Percentiles rank a stretch among this genome's conserved stretches.
These are phyloP conservation scores for Neria commutata DNA, from an alignment of 2,888 invertebrate species.

Conservation along the genomic window DNA sequence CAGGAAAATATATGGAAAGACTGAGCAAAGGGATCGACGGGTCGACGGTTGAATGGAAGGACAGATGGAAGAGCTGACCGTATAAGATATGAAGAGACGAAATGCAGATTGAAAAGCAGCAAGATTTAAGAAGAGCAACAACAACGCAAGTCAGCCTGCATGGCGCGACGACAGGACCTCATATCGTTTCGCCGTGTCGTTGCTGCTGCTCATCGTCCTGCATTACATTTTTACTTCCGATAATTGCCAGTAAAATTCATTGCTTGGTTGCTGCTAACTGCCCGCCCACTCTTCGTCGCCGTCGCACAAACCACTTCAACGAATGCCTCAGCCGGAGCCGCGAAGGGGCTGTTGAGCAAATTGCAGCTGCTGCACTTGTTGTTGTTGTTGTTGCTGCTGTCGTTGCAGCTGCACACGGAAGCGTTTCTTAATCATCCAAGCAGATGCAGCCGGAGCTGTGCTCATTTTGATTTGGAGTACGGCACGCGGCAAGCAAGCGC, in stretches of 20 bases:
- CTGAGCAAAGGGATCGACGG: too few species aligned
- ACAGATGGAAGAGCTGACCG: not conserved
- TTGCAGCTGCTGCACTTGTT: not conserved
- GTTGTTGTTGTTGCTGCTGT: not conserved
- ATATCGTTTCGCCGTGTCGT: constrained; percentile 4
- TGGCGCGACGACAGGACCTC: too few species aligned
- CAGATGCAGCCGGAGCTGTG: not conserved
- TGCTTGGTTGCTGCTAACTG: constrained; percentile 49
- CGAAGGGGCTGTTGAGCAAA: not conserved
- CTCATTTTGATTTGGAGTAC: constrained; percentile 4
- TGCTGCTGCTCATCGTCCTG: not conserved
- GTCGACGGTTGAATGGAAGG: too few species aligned
- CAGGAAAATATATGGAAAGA: not conserved
- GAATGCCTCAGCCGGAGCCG: too few species aligned
- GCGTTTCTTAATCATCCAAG: constrained; percentile 3
- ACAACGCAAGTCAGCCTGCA: too few species aligned
- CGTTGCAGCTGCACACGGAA: constrained; percentile 8
- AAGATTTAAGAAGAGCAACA: constrained; percentile 16
- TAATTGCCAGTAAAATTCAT: constrained; percentile 55
- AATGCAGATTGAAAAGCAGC: not conserved
- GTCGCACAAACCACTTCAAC: too few species aligned
- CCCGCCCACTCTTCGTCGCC: constrained; percentile 22
- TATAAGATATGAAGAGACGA: not conserved
- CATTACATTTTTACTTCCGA: constrained; percentile 23
- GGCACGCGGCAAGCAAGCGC: constrained; percentile 7